Conservation (phyloP, 2,113 vertebrate genomes). For the Corapipo altera region DNA sequence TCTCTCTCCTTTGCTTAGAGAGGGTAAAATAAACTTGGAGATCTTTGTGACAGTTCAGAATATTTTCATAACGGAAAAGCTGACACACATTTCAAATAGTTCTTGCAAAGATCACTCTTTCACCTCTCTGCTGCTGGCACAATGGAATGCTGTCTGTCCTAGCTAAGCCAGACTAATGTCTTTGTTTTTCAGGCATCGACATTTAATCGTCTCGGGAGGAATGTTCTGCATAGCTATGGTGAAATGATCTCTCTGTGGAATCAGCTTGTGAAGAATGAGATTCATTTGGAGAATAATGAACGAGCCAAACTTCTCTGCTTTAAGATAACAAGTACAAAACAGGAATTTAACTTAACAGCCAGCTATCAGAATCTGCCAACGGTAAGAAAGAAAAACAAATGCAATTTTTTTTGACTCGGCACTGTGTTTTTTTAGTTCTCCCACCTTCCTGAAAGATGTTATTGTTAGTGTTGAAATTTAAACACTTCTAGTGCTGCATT, state of each 20-base stretch:
- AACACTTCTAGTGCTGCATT: background rate
- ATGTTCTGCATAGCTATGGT: constrained; percentile 72
- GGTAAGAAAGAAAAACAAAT: constrained; percentile 63
- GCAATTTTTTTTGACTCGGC: background rate
- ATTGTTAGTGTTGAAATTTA: background rate
- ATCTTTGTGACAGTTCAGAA: background rate
- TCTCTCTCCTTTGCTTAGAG: background rate
- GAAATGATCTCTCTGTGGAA: constrained; percentile 81
- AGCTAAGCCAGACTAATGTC: background rate
- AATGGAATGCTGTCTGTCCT: background rate
- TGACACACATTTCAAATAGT: background rate
- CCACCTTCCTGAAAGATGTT: background rate
- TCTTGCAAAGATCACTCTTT: background rate
- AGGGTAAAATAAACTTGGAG: background rate
- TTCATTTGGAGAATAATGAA: constrained; percentile 74
- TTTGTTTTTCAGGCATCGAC: constrained; percentile 73
- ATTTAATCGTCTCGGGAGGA: constrained; percentile 66
- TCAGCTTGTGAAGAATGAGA: constrained; percentile 69
- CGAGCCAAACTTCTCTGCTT: constrained; percentile 73
- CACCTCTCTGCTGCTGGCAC: background rate
- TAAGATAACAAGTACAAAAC: constrained; percentile 68
- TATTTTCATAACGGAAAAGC: background rate
- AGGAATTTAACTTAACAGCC: constrained; percentile 78
- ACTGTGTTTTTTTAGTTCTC: background rate
- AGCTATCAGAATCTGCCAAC: constrained; percentile 63